Evolutionary conservation across 2,888 invertebrate genomes (phyloP).

Genomic region (Nemurella pictetii): DNA sequence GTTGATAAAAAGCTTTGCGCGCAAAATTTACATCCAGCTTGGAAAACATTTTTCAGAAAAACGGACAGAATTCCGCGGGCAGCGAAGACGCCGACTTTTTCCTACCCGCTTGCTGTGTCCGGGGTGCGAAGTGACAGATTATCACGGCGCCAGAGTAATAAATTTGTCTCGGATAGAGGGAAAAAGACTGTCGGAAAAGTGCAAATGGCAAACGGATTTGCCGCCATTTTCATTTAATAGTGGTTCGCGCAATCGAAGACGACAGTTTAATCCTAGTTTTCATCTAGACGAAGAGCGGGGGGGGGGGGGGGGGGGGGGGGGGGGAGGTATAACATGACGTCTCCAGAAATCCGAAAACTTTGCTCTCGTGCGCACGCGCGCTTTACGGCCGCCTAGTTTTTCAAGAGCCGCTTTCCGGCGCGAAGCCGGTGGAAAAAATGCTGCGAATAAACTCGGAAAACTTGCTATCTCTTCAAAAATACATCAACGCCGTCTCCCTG

Average conservation of each 20-base stretch:
- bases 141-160: background rate
- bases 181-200: background rate
- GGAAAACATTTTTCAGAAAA: background rate
- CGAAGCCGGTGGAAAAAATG: background rate
- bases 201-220: background rate
- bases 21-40: background rate
- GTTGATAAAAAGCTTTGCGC: background rate
- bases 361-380: background rate
- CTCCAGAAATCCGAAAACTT: background rate
- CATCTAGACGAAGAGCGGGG: background rate
- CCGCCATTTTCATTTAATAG: background rate
- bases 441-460: background rate
- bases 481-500: constrained; percentile 9
- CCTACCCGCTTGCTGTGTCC: background rate
- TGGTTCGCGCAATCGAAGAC: background rate
- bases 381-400: background rate
- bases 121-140: background rate
- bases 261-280: constrained; percentile 26
- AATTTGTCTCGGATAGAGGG: background rate
- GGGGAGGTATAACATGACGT: background rate
- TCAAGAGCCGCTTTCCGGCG: background rate
- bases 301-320: background rate
- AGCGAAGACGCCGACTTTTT: background rate
- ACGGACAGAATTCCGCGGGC: background rate
- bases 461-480: constrained; percentile 16